Evolutionary conservation across 2,888 invertebrate species (phyloP), one percentile per base, ranked within the genome.

Genomic region (Synergus japonicus): DNA sequence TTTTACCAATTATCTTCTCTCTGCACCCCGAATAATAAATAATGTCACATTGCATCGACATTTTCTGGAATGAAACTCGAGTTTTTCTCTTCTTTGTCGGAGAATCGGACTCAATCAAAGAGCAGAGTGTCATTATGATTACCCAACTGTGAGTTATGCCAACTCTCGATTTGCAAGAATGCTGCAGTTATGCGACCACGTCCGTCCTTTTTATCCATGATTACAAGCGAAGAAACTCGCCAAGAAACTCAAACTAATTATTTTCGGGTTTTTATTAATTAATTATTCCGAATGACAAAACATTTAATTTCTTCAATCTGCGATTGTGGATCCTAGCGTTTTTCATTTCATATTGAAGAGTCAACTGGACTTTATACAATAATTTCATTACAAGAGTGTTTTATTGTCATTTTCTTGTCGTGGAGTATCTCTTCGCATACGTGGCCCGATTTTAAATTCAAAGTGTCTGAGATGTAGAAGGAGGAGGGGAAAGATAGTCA

Each of bases 1-100:
- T 73, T 73, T 73, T 73, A 73, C 69, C 69, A 73, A 73, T 73
- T 73, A 73, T 49, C n/a, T 69, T 12, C 46, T 49, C 54, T 73
- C 49, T 54, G 29, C 49, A 73, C 46, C 49, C 29, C 29, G 49
- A 73, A 73, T 73, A 49, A 49, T 29, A 37, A 73, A 73, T 73
- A 73, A 49, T 49, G 54, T 49, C 49, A 73, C 69, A 73, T 73
- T 73, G 69, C 49, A 29, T 49, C 49, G 49, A 49, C 69, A 73
- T 49, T 54, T 73, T 49, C 37, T 73, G 2, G 37, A 73, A 15
- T 29, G 13, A 22, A 54, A 49, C 29, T 49, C 22, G n/a, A 73
- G 29, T 73, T 73, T 49, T 73, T 73, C 49, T 73, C n/a, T 13
- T 73, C 69, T 12, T 37, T 49, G 37, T 49, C 49, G 22, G 69